Base-by-base conservation (phyloP, 2,797 vertebrate species). In the Mareca strepera region DNA sequence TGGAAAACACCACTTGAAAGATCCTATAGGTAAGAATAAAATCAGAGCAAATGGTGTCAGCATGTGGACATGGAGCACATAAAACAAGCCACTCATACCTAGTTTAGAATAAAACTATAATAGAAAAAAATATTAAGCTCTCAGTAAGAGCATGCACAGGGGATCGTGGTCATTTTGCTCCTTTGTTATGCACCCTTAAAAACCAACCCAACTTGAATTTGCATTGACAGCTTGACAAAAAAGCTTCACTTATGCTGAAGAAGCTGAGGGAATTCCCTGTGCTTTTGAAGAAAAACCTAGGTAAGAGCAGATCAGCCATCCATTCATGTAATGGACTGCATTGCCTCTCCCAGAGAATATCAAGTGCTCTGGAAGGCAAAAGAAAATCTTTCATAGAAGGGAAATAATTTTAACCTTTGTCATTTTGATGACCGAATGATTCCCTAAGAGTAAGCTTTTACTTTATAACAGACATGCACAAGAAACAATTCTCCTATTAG, bases 41-140 rank as follows among this genome's bases (percentile, higher is more conserved):
- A 58, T 39, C 37, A 7, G n/a, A 80, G 33, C 55, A 87, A 70
- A 77, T 9, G 9, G 26, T 53, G 23, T 72, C 44, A 76, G 41
- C 7, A 21, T 18, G 12, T 39, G 39, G 35, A 41, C 0, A 1
- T 11, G 18, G 46, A 68, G 11, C 17, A 68, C 4, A 4, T 16
- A 29, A 68, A 52, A 90, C 41, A 69, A 37, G 26, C 10, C 20
- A 46, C 26, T 46, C 26, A 41, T 22, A 72, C 7, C 44, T 69
- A 25, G 26, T 9, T 56, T 79, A 55, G 78, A 84, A 55, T 43
- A 82, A 82, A 85, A 50, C 26, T 67, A 22, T 29, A 12, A 37
- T 0, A 52, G 26, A 72, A 41, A 60, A 18, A 41, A 50, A 25
- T 82, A 52, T 75, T 46, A 70, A 84, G 25, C 2, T 6, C 18